These are phyloP conservation scores for Smittia sp. DNA, from an alignment of 2,888 invertebrate genomes.

Conservation along the genomic window DNA sequence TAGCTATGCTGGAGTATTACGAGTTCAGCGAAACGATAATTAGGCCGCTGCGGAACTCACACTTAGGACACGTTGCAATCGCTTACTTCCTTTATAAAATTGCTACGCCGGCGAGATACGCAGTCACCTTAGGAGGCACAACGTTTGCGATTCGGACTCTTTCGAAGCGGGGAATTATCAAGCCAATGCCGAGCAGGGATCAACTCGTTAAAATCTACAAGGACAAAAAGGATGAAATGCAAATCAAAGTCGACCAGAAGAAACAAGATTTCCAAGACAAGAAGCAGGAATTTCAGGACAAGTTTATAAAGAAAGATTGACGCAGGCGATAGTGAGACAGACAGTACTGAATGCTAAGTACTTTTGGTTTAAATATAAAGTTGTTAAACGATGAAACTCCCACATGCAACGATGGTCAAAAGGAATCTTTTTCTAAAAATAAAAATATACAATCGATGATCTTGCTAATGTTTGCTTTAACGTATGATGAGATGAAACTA, in stretches of 20 bases:
- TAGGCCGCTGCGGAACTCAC: conserved; percentile 71
- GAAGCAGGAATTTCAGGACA: conserved; percentile 14
- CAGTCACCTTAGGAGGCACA: conserved; percentile 88
- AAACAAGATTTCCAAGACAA: neutral
- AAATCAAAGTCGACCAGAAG: conserved; percentile 15
- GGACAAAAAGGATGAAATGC: conserved; percentile 51
- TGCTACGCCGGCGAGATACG: conserved; percentile 84
- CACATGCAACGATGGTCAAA: no score
- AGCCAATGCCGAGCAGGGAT: conserved; percentile 72
- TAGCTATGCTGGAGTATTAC: conserved; percentile 70
- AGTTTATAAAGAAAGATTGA: conserved; percentile 20
- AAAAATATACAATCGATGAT: no score
- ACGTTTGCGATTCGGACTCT: conserved; percentile 80
- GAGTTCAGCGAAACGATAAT: conserved; percentile 77
- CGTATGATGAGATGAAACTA: no score
- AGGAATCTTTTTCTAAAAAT: no score
- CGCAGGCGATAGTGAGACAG: no score
- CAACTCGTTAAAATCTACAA: conserved; percentile 62
- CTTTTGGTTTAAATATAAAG: no score
- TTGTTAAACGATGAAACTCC: no score
- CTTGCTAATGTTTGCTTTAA: no score
- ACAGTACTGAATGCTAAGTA: no score
- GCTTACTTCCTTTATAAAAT: conserved; percentile 93
- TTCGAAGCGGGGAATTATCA: conserved; percentile 75
- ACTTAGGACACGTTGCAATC: conserved; percentile 84